phyloP scores from a whole-genome alignment of 2,113 vertebrate species.

The Clupea harengus region DNA sequence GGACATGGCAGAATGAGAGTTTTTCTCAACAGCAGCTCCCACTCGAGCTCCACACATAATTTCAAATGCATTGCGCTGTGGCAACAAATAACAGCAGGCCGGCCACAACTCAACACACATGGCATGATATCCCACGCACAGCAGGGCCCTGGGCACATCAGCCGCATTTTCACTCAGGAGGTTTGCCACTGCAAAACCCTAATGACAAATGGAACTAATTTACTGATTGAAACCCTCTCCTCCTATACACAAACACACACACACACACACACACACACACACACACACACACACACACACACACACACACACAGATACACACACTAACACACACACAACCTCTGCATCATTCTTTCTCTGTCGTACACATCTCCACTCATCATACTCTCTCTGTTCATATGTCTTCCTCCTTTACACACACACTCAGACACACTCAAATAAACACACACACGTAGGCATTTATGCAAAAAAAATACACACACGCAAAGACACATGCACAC shows the following conservation, averaged over 20 bases:
- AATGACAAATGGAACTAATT: not conserved
- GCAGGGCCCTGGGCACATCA: not conserved
- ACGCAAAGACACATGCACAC: not conserved
- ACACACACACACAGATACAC: not conserved
- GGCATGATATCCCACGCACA: not conserved
- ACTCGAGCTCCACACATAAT: not conserved
- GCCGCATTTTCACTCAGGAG: not conserved
- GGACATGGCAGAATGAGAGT: not conserved
- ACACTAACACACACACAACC: not conserved
- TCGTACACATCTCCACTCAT: no score
- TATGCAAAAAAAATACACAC: not conserved
- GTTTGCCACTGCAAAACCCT: not conserved
- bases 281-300: not conserved
- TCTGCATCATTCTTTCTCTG: no score
- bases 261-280: not conserved
- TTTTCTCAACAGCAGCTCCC: not conserved
- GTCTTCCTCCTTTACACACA: not conserved
- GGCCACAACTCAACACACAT: slow-evolving; percentile 1
- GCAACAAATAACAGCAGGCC: not conserved
- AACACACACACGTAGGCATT: not conserved
- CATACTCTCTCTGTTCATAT: not conserved
- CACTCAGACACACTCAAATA: not conserved
- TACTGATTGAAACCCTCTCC: not conserved
- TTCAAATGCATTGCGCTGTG: not conserved
- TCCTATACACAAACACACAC: not conserved